These are phyloP conservation scores for Atherix ibis DNA, from an alignment of 2,888 invertebrate genomes.

Conservation along the genomic window DNA sequence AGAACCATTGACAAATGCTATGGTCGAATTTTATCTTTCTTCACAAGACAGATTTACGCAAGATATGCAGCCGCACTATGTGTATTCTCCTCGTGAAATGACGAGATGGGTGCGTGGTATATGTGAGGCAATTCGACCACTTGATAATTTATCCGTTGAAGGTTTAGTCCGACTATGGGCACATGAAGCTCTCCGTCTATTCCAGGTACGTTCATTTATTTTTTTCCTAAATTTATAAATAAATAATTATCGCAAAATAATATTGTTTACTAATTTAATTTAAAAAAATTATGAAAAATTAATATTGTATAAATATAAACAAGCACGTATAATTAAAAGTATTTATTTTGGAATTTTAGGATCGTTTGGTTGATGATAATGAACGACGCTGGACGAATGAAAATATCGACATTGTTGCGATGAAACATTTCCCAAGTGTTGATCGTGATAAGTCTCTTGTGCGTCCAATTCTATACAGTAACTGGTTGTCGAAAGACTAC, in stretches of 20 bases:
- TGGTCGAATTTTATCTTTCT: slow-evolving; percentile 95
- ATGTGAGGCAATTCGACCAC: slow-evolving; percentile 88
- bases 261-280: no score
- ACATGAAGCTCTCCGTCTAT: slow-evolving; percentile 92
- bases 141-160: slow-evolving; percentile 82
- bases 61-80: slow-evolving; percentile 99
- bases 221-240: not conserved
- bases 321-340: no score
- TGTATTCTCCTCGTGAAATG: slow-evolving; percentile 98
- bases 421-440: slow-evolving; percentile 88
- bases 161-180: slow-evolving; percentile 98
- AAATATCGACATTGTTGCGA: slow-evolving; percentile 82
- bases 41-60: slow-evolving; percentile 98
- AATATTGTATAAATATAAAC: no score
- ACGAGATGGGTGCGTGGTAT: slow-evolving; percentile 99
- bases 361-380: slow-evolving; percentile 81
- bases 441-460: slow-evolving; percentile 71
- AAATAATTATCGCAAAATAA: no score
- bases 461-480: slow-evolving; percentile 93
- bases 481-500: slow-evolving; percentile 98
- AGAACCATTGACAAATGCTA: slow-evolving; percentile 92
- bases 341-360: no score
- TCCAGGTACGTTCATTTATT: slow-evolving; percentile 42
- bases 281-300: no score
- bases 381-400: slow-evolving; percentile 98